Evolutionary conservation across 1,140 invertebrate species (phyloP).

Genomic region (Phortica variegata): DNA sequence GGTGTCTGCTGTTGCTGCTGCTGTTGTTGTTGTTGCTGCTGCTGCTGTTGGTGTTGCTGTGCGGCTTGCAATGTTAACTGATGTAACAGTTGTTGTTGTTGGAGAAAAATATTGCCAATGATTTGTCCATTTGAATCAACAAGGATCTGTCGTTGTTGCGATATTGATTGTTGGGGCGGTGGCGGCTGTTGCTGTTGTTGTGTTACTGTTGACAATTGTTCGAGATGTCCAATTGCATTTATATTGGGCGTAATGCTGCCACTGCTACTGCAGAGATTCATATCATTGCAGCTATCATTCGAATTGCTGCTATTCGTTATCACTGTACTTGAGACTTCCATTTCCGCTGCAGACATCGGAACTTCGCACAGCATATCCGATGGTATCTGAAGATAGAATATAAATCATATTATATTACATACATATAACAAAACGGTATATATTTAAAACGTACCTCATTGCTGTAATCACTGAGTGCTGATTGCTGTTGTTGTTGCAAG

Average conservation of each 20-base stretch:
- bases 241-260: conserved; percentile 22
- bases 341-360: conserved; percentile 52
- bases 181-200: conserved; percentile 16
- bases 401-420: not conserved
- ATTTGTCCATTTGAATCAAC: conserved; percentile 52
- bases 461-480: conserved; percentile 30
- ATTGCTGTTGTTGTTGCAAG: conserved; percentile 27
- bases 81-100: conserved; percentile 37
- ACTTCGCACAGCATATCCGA: conserved; percentile 46
- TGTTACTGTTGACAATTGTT: conserved; percentile 35
- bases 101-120: conserved; percentile 51
- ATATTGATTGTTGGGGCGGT: conserved; percentile 24
- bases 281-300: conserved; percentile 48
- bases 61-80: conserved; percentile 31
- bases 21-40: conserved; percentile 33
- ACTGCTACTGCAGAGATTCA: conserved; percentile 41
- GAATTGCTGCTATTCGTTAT: conserved; percentile 53
- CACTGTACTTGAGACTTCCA: conserved; percentile 55
- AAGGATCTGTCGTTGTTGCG: conserved; percentile 43
- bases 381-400: conserved; percentile 17
- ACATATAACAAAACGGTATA: not conserved
- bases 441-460: conserved; percentile 31
- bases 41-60: conserved; percentile 27
- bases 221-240: not conserved
- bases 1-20: conserved; percentile 30